These are phyloP conservation scores for Rhagium mordax DNA, from an alignment of 2,888 invertebrate species.

Conservation along the genomic window DNA sequence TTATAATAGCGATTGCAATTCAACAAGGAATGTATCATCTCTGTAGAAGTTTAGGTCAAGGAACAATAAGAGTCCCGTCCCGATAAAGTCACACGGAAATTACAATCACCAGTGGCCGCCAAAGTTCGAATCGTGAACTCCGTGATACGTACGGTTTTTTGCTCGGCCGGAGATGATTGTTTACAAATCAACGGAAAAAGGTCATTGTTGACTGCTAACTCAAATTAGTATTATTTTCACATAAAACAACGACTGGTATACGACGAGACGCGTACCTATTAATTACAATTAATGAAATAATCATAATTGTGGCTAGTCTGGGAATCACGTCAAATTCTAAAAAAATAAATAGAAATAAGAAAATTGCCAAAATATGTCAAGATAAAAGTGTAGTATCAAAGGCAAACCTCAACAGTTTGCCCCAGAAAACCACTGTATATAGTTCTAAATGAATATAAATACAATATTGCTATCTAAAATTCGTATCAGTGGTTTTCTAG, in stretches of 20 bases:
- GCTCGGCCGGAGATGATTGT: conserved; percentile 27
- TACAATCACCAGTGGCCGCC: conserved; percentile 45
- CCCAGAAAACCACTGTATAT: too few species aligned
- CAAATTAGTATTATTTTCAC: conserved; percentile 1
- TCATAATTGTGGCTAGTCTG: not conserved
- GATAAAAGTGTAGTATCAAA: too few species aligned
- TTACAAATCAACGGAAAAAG: conserved; percentile 31
- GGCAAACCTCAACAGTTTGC: too few species aligned
- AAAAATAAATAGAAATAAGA: too few species aligned
- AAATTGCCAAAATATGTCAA: too few species aligned
- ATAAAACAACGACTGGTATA: not conserved
- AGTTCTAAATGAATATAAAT: too few species aligned
- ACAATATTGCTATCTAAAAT: too few species aligned
- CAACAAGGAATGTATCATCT: conserved; percentile 11
- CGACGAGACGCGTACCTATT: not conserved
- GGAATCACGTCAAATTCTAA: conserved; percentile 4
- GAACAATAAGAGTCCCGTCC: conserved; percentile 31
- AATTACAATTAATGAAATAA: too few species aligned
- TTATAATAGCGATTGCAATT: not conserved
- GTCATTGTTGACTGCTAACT: conserved; percentile 29
- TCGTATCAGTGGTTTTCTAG: too few species aligned
- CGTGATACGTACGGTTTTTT: conserved; percentile 38
- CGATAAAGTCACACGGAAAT: conserved; percentile 43
- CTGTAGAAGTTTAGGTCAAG: conserved; percentile 44
- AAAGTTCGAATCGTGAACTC: conserved; percentile 40